phyloP scores from a whole-genome alignment of 2,888 invertebrate genomes.

The Rhamphomyia laevipes region DNA sequence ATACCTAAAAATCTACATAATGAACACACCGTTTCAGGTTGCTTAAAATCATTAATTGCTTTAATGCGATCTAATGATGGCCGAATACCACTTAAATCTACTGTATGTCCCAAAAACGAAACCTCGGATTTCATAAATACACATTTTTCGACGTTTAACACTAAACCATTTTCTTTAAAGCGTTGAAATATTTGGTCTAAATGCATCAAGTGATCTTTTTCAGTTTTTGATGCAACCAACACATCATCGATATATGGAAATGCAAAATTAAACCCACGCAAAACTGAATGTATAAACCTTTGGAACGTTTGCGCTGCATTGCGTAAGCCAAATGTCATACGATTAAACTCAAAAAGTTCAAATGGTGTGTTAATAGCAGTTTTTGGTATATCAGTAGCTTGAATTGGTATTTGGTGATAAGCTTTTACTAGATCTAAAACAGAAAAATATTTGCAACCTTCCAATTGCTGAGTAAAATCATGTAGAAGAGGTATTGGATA shows the following conservation, averaged over 20 bases:
- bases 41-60: conserved; percentile 19
- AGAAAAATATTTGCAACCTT: conserved; percentile 10
- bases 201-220: too few relatives aligned
- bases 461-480: conserved; percentile 10
- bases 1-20: conserved; percentile 23
- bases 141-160: not conserved
- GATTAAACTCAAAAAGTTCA: conserved; percentile 10
- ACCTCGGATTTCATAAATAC: not conserved
- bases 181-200: too few relatives aligned
- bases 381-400: conserved; percentile 10
- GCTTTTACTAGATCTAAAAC: conserved; percentile 10
- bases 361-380: conserved; percentile 14
- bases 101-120: conserved; percentile 1
- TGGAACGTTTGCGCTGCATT: conserved; percentile 15
- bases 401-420: conserved; percentile 14
- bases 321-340: conserved; percentile 12
- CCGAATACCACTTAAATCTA: conserved; percentile 17
- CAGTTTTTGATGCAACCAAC: too few relatives aligned
- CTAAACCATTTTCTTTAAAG: too few relatives aligned
- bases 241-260: too few relatives aligned
- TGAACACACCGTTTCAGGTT: conserved; percentile 19
- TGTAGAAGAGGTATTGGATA: conserved; percentile 13
- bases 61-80: conserved; percentile 24
- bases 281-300: conserved; percentile 10
- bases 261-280: conserved; percentile 10